Conservation (phyloP, 2,888 invertebrate genomes). For the Hydrotaea diabolus region DNA sequence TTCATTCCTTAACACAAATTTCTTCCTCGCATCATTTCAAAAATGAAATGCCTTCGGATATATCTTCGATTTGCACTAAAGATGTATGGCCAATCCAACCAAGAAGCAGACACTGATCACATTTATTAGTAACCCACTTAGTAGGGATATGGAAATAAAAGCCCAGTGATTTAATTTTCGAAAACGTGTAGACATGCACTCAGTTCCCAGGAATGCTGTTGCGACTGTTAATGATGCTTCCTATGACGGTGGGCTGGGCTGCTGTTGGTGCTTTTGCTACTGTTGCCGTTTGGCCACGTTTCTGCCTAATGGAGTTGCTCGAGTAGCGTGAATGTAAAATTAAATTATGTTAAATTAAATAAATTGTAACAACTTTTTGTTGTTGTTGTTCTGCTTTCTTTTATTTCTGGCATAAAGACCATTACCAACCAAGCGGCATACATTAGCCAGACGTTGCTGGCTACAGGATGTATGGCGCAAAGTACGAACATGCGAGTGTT, state of each 20-base stretch:
- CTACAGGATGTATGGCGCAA: slow-evolving; percentile 14
- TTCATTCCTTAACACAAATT: no score
- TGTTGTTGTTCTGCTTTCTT: slow-evolving; percentile 32
- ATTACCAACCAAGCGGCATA: slow-evolving; percentile 52
- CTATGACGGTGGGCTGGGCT: background rate
- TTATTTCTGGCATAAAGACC: slow-evolving; percentile 32
- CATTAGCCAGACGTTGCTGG: slow-evolving; percentile 47
- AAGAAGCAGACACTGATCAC: background rate
- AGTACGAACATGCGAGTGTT: background rate
- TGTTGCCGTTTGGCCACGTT: slow-evolving; percentile 75
- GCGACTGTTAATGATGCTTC: slow-evolving; percentile 9
- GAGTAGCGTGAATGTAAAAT: slow-evolving; percentile 79
- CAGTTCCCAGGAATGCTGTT: slow-evolving; percentile 14
- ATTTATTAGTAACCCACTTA: slow-evolving; percentile 3
- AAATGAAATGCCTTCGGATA: no score
- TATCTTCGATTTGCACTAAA: no score
- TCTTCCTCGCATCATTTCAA: no score
- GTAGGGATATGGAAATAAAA: background rate
- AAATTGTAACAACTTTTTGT: slow-evolving; percentile 68
- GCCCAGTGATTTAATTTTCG: slow-evolving; percentile 38
- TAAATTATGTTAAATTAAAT: slow-evolving; percentile 75
- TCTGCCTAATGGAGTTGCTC: slow-evolving; percentile 79
- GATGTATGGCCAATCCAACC: no score
- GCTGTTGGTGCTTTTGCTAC: slow-evolving; percentile 2
- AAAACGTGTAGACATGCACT: slow-evolving; percentile 66